Percentiles rank a stretch among this genome's conserved stretches.
phyloP scores from a whole-genome alignment of 2,888 invertebrate genomes.

The Therioaphis trifolii region DNA sequence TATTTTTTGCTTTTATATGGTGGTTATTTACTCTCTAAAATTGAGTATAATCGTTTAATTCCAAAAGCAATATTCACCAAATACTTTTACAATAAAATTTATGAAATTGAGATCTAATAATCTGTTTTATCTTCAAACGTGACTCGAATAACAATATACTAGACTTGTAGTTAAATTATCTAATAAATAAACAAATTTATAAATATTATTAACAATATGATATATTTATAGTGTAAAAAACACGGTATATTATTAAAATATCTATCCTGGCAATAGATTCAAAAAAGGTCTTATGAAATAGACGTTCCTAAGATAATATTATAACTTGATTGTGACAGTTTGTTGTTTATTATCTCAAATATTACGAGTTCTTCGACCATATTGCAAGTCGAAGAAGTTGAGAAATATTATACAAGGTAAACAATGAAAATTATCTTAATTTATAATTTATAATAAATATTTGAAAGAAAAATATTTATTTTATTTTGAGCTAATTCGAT shows the following conservation, averaged over 20 bases:
- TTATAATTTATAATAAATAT: no score
- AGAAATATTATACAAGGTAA: no score
- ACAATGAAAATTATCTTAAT: no score
- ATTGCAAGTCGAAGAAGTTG: no score
- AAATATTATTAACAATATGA: not conserved
- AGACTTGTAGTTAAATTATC: not conserved
- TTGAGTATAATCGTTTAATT: not conserved
- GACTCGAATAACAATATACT: not conserved
- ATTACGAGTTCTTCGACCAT: no score
- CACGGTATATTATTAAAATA: not conserved
- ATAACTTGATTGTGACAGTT: not conserved
- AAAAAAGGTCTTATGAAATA: no score
- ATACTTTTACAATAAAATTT: no score
- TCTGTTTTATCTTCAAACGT: not conserved
- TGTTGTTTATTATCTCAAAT: no score
- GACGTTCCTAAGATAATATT: not conserved
- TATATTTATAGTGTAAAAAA: not conserved
- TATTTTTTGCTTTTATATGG: not conserved
- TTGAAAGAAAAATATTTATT: no score
- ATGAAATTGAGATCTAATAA: not conserved
- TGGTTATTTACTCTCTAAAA: not conserved
- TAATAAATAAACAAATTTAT: not conserved
- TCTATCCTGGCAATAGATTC: no score
- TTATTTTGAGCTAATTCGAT: not conserved
- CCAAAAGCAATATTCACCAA: no score